Evolutionary conservation across 2,888 invertebrate species (phyloP), one percentile per base, ranked within the genome.

Genomic region (Dusona sp.): DNA sequence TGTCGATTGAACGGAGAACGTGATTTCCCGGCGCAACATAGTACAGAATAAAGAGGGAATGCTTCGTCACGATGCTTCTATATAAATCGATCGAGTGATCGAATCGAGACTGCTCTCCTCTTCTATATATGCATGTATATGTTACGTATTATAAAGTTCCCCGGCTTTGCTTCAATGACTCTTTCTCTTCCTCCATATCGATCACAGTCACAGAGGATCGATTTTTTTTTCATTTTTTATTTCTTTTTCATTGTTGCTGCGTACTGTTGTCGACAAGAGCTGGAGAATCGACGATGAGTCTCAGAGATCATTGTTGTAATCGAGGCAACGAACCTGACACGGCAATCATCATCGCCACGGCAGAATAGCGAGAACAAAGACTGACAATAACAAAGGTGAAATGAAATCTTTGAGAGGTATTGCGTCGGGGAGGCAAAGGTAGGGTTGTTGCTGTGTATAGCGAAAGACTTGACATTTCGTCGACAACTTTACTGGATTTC

Each of bases 41-140:
- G 64, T 48, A 67, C 48, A 80, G 72, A 77, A 77, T 68, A 82
- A 70, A 83, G 64, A 65, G 65, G 25, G 79, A 45, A 81, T 67
- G 89, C 89, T 45, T 36, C 83, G 89, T 89, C 89, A 89, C 83
- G 88, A 80, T 79, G 70, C 82, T 84, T 88, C 89, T 86, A 86
- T 87, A 87, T 79, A 84, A 87, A 84, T 68, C 79, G 79, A 75
- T 86, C 83, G 83, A 79, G 67, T 75, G 79, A 88, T 88, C 87
- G 82, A 87, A 85, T 88, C 83, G 82, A 85, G 83, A 86, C 83
- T 83, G 80, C 51, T 83, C 78, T 80, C 19, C 57, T 68, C 65
- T 82, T 36, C 77, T 36, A 54, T 64, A 29, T 13, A 19, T 75
- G 33, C 54, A 25, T 64, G 19, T 33, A 54, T 78, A 38, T 25